Conservation (phyloP, 2,113 vertebrate genomes). For the Ploceus nigricollis region DNA sequence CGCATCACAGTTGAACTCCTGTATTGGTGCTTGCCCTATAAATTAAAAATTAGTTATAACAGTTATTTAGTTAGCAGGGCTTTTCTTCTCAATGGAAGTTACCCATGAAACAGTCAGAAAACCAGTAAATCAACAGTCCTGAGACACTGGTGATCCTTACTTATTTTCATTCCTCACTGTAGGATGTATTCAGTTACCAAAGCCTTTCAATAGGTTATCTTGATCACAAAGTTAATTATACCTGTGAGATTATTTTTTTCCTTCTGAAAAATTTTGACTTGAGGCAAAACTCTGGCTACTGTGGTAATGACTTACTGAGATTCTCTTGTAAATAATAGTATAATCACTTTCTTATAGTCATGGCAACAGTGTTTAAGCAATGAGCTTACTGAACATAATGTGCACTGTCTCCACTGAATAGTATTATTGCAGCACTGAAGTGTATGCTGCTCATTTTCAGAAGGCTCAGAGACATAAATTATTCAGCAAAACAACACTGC, state of each 20-base stretch:
- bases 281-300: slow-evolving; percentile 30
- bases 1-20: background rate
- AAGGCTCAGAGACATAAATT: slow-evolving; percentile 28
- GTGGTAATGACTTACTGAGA: slow-evolving; percentile 42
- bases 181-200: background rate
- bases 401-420: slow-evolving; percentile 26
- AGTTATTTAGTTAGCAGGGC: background rate
- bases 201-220: background rate
- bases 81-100: background rate
- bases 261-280: slow-evolving; percentile 17
- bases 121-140: background rate
- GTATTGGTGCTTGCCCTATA: background rate
- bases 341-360: slow-evolving; percentile 63
- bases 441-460: slow-evolving; percentile 52
- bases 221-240: slow-evolving; percentile 53
- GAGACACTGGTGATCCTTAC: background rate
- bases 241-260: background rate
- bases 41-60: background rate
- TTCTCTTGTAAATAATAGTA: slow-evolving; percentile 40
- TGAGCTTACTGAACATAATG: slow-evolving; percentile 37
- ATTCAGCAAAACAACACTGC: slow-evolving; percentile 46
- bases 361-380: slow-evolving; percentile 52
- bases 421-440: background rate
- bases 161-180: background rate
- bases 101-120: background rate